These are phyloP conservation scores for Cotesia glomerata DNA, from an alignment of 1,140 invertebrate genomes.

Conservation along the genomic window DNA sequence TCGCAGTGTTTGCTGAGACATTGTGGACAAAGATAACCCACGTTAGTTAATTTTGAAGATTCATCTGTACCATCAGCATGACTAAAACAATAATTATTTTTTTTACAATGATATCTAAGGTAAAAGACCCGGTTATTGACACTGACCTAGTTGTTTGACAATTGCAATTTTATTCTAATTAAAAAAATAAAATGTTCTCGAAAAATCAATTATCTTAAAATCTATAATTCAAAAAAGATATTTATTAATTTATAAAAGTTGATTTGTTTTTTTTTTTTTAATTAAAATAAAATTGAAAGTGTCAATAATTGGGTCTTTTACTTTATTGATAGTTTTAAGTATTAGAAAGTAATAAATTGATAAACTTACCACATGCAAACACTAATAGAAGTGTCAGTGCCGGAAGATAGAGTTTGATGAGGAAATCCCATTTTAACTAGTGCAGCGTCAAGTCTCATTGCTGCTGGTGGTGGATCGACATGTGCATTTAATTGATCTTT, in stretches of 20 bases:
- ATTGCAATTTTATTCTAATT: too few relatives aligned
- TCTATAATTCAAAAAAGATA: too few relatives aligned
- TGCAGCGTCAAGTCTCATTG: constrained; percentile 78
- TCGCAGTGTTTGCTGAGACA: constrained; percentile 98
- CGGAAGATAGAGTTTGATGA: constrained; percentile 66
- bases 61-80: constrained; percentile 80
- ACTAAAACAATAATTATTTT: constrained; percentile 58
- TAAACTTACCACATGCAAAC: constrained; percentile 84
- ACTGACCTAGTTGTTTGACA: too few relatives aligned
- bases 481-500: constrained; percentile 79
- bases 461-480: constrained; percentile 87
- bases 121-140: too few relatives aligned
- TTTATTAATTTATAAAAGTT: too few relatives aligned
- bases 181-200: too few relatives aligned
- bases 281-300: too few relatives aligned
- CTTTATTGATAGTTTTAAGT: too few relatives aligned
- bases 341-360: background rate
- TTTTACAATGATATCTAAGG: background rate
- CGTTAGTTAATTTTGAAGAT: constrained; percentile 70
- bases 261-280: too few relatives aligned
- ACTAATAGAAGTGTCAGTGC: constrained; percentile 71
- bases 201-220: too few relatives aligned
- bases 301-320: too few relatives aligned
- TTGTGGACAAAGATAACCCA: constrained; percentile 94
- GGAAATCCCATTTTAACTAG: constrained; percentile 95